phyloP scores from a whole-genome alignment of 2,797 vertebrate genomes.

The Pseudocheirus occidentalis region DNA sequence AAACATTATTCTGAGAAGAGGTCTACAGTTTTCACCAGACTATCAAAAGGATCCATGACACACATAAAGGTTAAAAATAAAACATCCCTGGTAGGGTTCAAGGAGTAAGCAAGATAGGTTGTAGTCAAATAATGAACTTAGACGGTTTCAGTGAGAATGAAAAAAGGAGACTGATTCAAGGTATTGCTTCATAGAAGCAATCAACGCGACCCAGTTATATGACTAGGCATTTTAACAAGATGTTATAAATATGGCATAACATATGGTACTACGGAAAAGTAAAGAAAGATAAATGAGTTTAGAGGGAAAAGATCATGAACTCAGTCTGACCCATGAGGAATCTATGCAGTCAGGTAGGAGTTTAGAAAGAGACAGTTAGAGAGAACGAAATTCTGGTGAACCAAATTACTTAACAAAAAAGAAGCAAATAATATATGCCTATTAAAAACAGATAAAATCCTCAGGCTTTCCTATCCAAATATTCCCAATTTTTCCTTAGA shows the following conservation, averaged over 20 bases:
- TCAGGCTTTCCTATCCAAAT: constrained; percentile 13
- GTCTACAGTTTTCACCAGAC: background rate
- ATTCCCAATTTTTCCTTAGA: constrained; percentile 27
- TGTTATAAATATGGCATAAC: background rate
- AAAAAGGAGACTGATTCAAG: background rate
- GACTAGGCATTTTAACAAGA: background rate
- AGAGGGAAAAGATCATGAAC: background rate
- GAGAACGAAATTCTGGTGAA: constrained; percentile 28
- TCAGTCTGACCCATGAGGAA: background rate
- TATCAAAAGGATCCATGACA: background rate
- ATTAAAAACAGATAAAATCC: background rate
- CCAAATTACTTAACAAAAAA: constrained; percentile 18
- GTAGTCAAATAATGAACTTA: background rate
- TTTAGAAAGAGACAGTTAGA: background rate
- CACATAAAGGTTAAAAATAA: background rate
- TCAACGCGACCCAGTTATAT: background rate
- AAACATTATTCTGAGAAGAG: background rate
- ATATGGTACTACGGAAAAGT: background rate
- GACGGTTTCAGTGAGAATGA: background rate
- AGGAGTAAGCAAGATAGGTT: background rate
- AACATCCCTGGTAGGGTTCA: background rate
- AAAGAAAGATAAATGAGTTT: background rate
- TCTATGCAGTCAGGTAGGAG: background rate
- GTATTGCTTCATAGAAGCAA: background rate
- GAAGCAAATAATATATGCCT: constrained; percentile 10